A percentile compares a stretch with the other conserved stretches of the same genome.
phyloP scores from a whole-genome alignment of 2,797 vertebrate species.

The Acanthurus leucopareius region DNA sequence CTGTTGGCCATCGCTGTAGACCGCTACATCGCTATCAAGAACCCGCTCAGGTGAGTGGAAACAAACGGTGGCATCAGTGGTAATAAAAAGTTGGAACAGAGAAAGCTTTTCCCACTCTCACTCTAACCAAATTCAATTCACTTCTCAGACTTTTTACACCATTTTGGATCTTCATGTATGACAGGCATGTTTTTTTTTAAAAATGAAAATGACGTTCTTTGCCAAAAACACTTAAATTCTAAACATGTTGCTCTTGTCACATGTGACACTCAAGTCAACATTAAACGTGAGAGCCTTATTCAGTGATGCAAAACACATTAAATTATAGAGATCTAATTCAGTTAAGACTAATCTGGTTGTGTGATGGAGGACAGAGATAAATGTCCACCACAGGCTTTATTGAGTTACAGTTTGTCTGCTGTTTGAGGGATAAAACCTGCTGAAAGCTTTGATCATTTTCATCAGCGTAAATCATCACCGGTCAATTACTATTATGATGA shows the following conservation, averaged over 20 bases:
- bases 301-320: constrained; percentile 37
- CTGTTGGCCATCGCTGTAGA: constrained; percentile 96
- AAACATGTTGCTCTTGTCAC: not conserved
- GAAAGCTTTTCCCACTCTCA: too few relatives aligned
- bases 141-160: too few relatives aligned
- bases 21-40: constrained; percentile 95
- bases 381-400: constrained; percentile 34
- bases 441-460: constrained; percentile 39
- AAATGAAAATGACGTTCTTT: not conserved
- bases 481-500: not conserved
- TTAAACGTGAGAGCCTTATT: constrained; percentile 4
- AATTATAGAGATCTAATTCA: constrained; percentile 52
- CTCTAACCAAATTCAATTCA: too few relatives aligned
- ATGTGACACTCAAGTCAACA: constrained; percentile 1
- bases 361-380: constrained; percentile 33
- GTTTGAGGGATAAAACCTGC: constrained; percentile 13
- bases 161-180: too few relatives aligned
- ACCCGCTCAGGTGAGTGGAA: constrained; percentile 92
- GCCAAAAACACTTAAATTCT: not conserved
- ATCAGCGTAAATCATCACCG: constrained; percentile 39
- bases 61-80: not conserved
- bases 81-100: not conserved
- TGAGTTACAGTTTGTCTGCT: constrained; percentile 41
- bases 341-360: constrained; percentile 37
- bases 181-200: not conserved